phyloP scores from a whole-genome alignment of 2,797 vertebrate species.

The Pantherophis alleghaniensis region DNA sequence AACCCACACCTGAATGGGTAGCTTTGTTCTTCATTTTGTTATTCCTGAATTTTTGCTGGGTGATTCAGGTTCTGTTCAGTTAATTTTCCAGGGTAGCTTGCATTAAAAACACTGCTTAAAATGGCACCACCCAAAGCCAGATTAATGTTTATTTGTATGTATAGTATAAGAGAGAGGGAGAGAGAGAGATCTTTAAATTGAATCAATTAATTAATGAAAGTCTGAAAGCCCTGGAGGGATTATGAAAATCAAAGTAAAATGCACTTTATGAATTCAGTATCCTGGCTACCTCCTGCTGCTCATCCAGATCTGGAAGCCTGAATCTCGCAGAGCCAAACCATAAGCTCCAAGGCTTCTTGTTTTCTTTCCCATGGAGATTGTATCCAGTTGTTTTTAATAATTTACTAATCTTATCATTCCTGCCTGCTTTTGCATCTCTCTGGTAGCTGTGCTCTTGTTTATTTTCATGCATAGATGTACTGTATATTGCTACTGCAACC shows the following conservation, averaged over 20 bases:
- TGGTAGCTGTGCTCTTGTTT: neutral
- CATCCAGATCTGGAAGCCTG: neutral
- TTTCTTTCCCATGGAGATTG: neutral
- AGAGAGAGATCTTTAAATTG: neutral
- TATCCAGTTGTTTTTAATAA: neutral
- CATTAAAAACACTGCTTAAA: neutral
- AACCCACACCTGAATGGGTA: neutral
- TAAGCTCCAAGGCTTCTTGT: neutral
- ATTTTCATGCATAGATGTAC: no score
- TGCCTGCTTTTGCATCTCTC: no score
- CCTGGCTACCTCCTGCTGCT: neutral
- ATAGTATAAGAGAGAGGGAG: neutral
- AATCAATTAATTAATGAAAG: neutral
- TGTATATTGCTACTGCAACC: neutral
- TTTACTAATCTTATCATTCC: neutral
- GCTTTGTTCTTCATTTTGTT: neutral
- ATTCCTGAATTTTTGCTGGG: neutral
- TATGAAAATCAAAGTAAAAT: neutral
- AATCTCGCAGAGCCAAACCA: neutral
- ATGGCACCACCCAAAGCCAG: neutral
- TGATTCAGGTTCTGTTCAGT: neutral
- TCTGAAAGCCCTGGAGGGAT: rapidly evolving
- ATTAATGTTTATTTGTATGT: neutral
- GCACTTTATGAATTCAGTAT: neutral
- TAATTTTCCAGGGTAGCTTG: neutral